These are phyloP conservation scores for Sepioteuthis lessoniana DNA, from an alignment of 2,888 invertebrate genomes.

Conservation along the genomic window DNA sequence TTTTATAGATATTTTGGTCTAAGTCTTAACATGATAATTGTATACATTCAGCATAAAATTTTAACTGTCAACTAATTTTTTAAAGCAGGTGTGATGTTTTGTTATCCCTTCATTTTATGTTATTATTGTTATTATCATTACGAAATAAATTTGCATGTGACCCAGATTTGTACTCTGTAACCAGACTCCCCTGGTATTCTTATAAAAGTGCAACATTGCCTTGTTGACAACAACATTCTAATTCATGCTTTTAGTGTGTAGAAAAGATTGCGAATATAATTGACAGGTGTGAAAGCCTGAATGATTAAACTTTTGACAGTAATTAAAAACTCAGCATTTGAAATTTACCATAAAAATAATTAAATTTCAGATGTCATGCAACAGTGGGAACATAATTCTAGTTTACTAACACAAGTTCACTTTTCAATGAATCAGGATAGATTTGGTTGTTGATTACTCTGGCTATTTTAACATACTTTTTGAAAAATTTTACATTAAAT, in stretches of 20 bases:
- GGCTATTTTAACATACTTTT: background rate
- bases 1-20: too few species aligned
- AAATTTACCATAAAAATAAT: background rate
- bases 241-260: background rate
- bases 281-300: constrained; percentile 3
- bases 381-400: background rate
- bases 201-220: background rate
- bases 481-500: background rate
- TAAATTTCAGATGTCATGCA: constrained; percentile 2
- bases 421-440: background rate
- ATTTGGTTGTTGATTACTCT: background rate
- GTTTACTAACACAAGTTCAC: background rate
- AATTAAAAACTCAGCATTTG: background rate
- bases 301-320: background rate
- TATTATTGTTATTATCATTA: too few species aligned
- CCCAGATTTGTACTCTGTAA: background rate
- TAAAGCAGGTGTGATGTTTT: background rate
- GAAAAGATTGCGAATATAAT: background rate
- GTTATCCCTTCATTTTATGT: background rate
- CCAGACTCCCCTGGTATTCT: background rate
- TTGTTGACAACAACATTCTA: too few species aligned
- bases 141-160: background rate
- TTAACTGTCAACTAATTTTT: background rate
- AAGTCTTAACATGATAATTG: too few species aligned
- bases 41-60: too few species aligned